phyloP scores from a whole-genome alignment of 1,140 invertebrate species.

The Trachelipus rathkii region DNA sequence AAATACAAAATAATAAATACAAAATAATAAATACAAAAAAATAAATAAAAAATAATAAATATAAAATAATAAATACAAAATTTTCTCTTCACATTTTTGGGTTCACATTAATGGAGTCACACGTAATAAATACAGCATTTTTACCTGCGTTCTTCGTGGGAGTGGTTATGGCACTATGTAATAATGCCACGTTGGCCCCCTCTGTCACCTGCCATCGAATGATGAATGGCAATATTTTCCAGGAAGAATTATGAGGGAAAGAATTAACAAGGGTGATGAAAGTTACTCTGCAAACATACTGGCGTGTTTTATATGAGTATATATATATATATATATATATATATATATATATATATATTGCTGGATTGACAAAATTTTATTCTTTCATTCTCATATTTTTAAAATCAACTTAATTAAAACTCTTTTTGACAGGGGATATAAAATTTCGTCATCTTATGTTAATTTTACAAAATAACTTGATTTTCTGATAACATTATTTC shows the following conservation, averaged over 20 bases:
- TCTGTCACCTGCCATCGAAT: slow-evolving; percentile 8
- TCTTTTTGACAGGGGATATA: too few species aligned
- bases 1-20: too few species aligned
- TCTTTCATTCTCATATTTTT: too few species aligned
- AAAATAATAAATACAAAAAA: too few species aligned
- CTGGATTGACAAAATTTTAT: too few species aligned
- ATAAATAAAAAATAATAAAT: too few species aligned
- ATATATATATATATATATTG: slow-evolving; percentile 13
- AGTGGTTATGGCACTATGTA: not conserved
- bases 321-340: slow-evolving; percentile 15
- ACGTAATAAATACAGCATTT: not conserved
- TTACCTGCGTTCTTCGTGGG: not conserved
- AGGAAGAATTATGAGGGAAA: not conserved
- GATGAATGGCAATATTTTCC: not conserved
- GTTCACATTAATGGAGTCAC: not conserved
- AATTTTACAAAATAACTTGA: too few species aligned
- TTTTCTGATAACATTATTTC: too few species aligned
- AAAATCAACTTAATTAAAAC: too few species aligned
- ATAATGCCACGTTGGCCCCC: not conserved
- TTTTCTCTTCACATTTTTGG: too few species aligned
- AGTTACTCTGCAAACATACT: not conserved
- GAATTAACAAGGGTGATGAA: slow-evolving; percentile 1
- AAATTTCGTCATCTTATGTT: too few species aligned
- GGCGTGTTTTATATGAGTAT: not conserved
- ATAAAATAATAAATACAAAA: too few species aligned